Evolutionary conservation across 2,113 vertebrate genomes (phyloP), one percentile per base, ranked within the genome.

Genomic region (Pelodiscus sinensis): DNA sequence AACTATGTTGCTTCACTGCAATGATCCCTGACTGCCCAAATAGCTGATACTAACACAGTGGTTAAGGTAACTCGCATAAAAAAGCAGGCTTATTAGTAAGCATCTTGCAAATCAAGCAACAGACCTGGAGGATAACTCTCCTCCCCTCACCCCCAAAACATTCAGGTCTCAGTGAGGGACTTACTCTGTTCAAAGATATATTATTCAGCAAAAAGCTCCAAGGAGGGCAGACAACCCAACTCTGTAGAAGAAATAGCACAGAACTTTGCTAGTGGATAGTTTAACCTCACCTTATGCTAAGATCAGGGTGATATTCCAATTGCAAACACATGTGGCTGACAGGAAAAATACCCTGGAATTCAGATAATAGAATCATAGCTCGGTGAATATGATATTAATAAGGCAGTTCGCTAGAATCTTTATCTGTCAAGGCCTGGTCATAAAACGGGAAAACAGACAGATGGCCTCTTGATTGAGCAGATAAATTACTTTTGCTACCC

Each of bases 401-500:
- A 73, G 8, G 88, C 10, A 62, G 57, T 29, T 88, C 71, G 54
- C 73, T 84, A 51, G 83, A 88, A 79, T 16, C 0, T 82, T 81
- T 75, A 87, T 44, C 87, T 88, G 88, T 0, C 1, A 87, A 62
- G 80, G 57, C 81, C 81, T 52, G 2, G 5, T 38, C 1, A 0
- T 15, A 18, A 1, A 81, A 60, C 54, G 52, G 85, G 92, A 86
- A 83, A 22, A 35, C 2, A 87, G 87, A 83, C 95, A 93, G 71
- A 93, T 29, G 57, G 82, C 91, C 90, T 94, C 89, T 93, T 78
- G 88, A 93, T 91, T 95, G 50, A 92, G 78, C 18, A 90, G 87
- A 96, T 96, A 79, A 1, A 97, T 94, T 92, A 79, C 81, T 85
- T 96, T 91, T 96, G 82, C 95, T 81, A 93, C 31, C 87, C 73